Conservation (phyloP, 2,113 vertebrate genomes). For the Polyodon spathula region DNA sequence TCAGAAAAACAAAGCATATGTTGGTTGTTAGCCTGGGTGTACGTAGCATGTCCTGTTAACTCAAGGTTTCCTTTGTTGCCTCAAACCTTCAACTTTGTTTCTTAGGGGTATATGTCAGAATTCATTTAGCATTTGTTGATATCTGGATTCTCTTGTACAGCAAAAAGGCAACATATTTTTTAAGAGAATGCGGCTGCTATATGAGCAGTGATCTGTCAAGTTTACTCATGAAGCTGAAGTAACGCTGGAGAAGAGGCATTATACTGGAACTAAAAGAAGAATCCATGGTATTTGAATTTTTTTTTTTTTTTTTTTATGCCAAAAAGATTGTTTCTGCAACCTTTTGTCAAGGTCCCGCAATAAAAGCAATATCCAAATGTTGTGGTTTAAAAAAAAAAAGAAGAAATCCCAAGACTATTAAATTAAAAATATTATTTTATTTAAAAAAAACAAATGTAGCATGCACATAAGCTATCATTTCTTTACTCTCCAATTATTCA, state of each 20-base stretch:
- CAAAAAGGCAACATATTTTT: conserved; percentile 75
- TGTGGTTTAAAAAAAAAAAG: not conserved
- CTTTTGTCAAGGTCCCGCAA: conserved; percentile 4
- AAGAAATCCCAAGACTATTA: no score
- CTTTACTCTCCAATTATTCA: conserved; percentile 38
- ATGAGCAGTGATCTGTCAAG: conserved; percentile 87
- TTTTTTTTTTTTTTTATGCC: conserved; percentile 26
- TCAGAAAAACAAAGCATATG: conserved; percentile 89
- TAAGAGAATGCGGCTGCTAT: conserved; percentile 65
- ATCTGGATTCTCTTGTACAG: conserved; percentile 79
- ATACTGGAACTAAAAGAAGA: conserved; percentile 31
- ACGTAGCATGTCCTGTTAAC: conserved; percentile 93
- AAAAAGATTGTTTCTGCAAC: conserved; percentile 14
- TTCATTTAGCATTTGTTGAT: conserved; percentile 85
- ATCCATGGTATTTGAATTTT: conserved; percentile 36
- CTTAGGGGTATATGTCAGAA: conserved; percentile 98
- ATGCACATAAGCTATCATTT: conserved; percentile 38
- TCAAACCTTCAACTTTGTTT: conserved; percentile 91
- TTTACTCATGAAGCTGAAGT: conserved; percentile 69
- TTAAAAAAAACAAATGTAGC: not conserved
- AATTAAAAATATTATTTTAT: no score
- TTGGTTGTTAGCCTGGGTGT: conserved; percentile 93
- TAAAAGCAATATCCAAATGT: conserved; percentile 3
- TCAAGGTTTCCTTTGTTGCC: conserved; percentile 85
- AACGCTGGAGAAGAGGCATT: conserved; percentile 48